phyloP scores from a whole-genome alignment of 2,888 invertebrate species.

The Scrobipalpa costella region DNA sequence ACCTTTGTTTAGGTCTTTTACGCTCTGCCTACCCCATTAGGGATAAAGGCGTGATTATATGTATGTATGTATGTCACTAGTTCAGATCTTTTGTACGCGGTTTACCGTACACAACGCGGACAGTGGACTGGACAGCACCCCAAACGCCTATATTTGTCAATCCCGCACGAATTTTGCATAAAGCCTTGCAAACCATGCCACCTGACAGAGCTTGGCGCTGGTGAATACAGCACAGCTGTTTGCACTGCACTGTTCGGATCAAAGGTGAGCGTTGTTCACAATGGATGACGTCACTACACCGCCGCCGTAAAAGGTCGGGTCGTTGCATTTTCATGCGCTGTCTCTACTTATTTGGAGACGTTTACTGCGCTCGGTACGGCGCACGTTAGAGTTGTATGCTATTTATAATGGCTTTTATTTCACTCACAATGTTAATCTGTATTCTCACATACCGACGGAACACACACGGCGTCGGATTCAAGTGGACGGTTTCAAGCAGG shows the following conservation, averaged over 20 bases:
- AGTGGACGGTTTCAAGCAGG: too few species aligned
- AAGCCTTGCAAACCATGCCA: conserved; percentile 5
- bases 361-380: not conserved
- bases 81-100: too few species aligned
- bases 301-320: conserved; percentile 9
- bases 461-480: too few species aligned
- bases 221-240: not conserved
- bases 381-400: not conserved
- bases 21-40: too few species aligned
- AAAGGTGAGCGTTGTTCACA: conserved; percentile 13
- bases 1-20: too few species aligned
- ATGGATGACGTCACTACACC: conserved; percentile 12
- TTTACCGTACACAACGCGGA: too few species aligned
- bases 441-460: too few species aligned
- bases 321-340: conserved; percentile 21
- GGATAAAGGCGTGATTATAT: too few species aligned
- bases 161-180: not conserved
- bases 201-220: conserved; percentile 3
- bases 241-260: conserved; percentile 3
- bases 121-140: too few species aligned
- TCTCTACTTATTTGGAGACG: conserved; percentile 8
- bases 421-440: too few species aligned
- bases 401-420: not conserved
- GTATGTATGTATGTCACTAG: too few species aligned
- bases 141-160: not conserved